Conservation (phyloP, 2,888 invertebrate genomes). For the Rhorus exstirpatorius region DNA sequence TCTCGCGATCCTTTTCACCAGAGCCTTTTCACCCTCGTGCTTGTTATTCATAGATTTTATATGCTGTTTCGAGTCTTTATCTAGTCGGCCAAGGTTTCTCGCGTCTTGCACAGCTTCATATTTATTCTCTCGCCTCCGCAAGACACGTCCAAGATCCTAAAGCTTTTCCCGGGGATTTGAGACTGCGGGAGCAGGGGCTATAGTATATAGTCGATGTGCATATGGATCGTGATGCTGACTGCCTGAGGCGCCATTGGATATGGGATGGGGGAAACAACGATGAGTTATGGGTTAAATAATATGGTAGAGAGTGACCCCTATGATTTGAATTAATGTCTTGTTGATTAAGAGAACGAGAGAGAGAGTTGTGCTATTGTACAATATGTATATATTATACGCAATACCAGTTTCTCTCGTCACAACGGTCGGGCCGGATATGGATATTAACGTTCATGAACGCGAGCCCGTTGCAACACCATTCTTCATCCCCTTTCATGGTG, state of each 20-base stretch:
- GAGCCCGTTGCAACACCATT: conserved; percentile 56
- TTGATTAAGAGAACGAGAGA: conserved; percentile 70
- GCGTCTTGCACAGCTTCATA: background rate
- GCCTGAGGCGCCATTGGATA: conserved; percentile 45
- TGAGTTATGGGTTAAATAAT: conserved; percentile 61
- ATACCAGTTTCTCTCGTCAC: conserved; percentile 47
- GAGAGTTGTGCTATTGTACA: conserved; percentile 4
- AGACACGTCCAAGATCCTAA: conserved; percentile 4
- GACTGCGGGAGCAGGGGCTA: no score
- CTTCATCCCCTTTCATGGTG: conserved; percentile 57
- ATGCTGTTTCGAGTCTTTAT: conserved; percentile 47
- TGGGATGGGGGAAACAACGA: conserved; percentile 4
- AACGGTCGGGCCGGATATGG: conserved; percentile 63
- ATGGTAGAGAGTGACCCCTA: conserved; percentile 51
- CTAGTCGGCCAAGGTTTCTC: conserved; percentile 17
- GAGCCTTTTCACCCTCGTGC: conserved; percentile 5
- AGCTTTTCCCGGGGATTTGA: background rate
- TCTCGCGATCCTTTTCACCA: no score
- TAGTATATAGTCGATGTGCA: background rate
- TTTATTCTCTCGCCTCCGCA: conserved; percentile 28
- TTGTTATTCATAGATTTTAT: conserved; percentile 68
- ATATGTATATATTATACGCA: background rate
- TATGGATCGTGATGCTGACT: conserved; percentile 16
- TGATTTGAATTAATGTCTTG: conserved; percentile 71
- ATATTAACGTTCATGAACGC: conserved; percentile 70